Conservation (phyloP, 2,797 vertebrate species). For the Rhinoraja longicauda region DNA sequence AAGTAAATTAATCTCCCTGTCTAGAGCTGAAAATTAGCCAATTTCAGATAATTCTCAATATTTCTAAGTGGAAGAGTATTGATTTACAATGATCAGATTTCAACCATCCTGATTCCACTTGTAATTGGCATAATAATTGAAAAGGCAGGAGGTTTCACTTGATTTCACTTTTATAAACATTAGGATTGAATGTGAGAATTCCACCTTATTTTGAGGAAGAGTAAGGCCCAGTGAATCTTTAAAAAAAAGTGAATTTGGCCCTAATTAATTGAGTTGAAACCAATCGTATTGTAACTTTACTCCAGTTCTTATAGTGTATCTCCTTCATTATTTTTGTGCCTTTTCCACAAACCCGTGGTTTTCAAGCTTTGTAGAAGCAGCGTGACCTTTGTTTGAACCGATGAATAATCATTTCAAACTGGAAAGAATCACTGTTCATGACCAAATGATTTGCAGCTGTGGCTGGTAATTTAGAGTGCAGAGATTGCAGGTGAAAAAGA, state of each 20-base stretch:
- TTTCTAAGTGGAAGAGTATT: neutral
- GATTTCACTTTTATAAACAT: neutral
- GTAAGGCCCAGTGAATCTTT: neutral
- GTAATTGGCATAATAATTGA: neutral
- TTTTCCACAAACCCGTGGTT: neutral
- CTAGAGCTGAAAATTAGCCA: neutral
- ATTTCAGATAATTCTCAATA: neutral
- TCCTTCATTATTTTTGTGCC: neutral
- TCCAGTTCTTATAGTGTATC: neutral
- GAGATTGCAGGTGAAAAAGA: constrained; percentile 14
- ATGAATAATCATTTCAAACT: constrained; percentile 5
- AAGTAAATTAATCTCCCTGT: neutral
- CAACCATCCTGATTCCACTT: neutral
- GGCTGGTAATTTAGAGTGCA: neutral
- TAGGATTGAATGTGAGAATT: neutral
- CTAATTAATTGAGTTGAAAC: neutral
- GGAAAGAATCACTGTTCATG: neutral
- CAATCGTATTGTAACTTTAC: neutral
- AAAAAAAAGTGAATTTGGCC: neutral
- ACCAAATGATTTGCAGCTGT: constrained; percentile 5
- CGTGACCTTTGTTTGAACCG: neutral
- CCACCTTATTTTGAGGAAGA: neutral
- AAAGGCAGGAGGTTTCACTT: neutral
- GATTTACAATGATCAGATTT: neutral
- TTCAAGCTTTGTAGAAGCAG: neutral